Conservation (phyloP, 2,113 vertebrate genomes). For the Astatotilapia flaviijosephi region DNA sequence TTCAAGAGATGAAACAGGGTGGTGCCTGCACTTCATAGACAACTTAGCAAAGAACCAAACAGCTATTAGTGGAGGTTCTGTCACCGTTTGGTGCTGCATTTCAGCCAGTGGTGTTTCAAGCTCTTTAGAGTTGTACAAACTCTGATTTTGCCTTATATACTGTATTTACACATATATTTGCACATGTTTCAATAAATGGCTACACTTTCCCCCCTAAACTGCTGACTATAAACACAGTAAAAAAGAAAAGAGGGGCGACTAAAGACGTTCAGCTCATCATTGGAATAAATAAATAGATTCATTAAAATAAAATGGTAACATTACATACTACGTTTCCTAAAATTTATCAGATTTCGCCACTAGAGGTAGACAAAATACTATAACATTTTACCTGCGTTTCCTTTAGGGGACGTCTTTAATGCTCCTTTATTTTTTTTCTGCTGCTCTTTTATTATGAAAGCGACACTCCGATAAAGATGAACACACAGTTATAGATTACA, state of each 20-base stretch:
- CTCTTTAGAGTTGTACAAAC: neutral
- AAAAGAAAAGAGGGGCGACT: neutral
- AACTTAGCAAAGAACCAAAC: neutral
- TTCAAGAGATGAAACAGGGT: neutral
- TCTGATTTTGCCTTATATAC: neutral
- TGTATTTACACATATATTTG: neutral
- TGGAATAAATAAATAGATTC: neutral
- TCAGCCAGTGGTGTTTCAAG: neutral
- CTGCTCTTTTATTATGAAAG: neutral
- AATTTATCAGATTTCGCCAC: neutral
- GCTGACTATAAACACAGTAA: neutral
- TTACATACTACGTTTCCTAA: neutral
- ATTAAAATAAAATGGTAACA: neutral
- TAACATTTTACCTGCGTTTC: neutral
- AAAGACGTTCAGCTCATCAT: neutral
- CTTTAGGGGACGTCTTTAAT: neutral
- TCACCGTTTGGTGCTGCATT: neutral
- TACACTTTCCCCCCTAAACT: rapidly evolving
- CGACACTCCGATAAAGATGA: neutral
- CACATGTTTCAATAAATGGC: neutral
- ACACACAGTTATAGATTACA: neutral
- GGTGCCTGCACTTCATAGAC: neutral
- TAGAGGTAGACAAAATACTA: neutral
- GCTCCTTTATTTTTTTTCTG: neutral
- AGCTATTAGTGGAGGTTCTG: neutral